Evolutionary conservation across 2,113 vertebrate genomes (phyloP).

Genomic region (Trogon melanurus): DNA sequence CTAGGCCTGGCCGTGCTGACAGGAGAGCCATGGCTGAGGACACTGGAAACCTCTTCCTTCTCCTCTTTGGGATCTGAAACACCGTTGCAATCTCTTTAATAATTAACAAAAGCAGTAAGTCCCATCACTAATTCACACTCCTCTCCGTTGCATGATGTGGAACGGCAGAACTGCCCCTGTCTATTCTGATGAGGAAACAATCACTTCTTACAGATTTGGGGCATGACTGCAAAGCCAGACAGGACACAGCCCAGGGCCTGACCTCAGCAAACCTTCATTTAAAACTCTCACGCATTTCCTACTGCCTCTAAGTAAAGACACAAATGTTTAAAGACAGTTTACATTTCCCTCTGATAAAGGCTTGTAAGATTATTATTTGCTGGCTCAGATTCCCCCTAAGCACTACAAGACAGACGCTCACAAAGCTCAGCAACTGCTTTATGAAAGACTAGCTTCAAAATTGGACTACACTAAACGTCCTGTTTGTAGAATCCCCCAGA

Average conservation of each 20-base stretch:
- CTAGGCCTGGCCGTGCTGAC: constrained; percentile 40
- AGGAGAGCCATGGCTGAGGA: constrained; percentile 42
- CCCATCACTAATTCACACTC: neutral
- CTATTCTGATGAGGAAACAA: rapidly evolving
- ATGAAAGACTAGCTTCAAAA: neutral
- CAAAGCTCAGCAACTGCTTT: neutral
- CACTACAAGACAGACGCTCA: neutral
- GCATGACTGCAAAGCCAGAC: neutral
- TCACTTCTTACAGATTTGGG: neutral
- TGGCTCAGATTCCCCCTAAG: neutral
- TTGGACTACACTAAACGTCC: neutral
- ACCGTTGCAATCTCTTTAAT: neutral
- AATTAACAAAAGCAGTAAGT: neutral
- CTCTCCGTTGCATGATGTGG: rapidly evolving
- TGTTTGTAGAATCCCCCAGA: neutral
- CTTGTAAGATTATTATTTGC: neutral
- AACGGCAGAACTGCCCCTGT: neutral
- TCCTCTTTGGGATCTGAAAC: constrained; percentile 81
- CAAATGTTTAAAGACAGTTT: neutral
- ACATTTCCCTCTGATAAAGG: neutral
- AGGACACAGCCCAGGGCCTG: neutral
- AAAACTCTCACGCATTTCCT: neutral
- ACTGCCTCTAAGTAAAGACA: neutral
- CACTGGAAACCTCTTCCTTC: constrained; percentile 64
- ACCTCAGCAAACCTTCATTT: neutral